Evolutionary conservation across 2,888 invertebrate species (phyloP), one percentile per base, ranked within the genome.

Genomic region (Caenorhabditis sp.): DNA sequence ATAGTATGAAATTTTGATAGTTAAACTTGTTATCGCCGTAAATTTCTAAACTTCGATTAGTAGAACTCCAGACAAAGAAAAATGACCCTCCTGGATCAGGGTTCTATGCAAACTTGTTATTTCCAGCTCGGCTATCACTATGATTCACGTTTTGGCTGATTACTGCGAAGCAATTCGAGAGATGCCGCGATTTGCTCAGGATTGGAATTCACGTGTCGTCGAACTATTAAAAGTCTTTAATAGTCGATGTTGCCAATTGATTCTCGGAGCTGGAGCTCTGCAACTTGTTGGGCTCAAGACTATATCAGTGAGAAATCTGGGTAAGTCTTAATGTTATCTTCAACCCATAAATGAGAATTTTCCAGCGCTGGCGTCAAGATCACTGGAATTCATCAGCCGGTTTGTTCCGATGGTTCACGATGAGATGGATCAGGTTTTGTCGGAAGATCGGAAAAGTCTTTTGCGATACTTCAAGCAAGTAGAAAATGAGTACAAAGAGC

Each of bases 231-330:
- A 90, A 88, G 87, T 87, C 63, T 91, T 91, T 84, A 91, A 78
- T 63, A 81, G 82, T 64, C 87, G 90, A 66, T 89, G 90, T 1
- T 96, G 95, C 89, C 96, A 97, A 88, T 91, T 99, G 82, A 94
- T 99, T 64, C 91, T 99, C 65, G 97, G 97, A 54, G 97, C 97
- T 52, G 97, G 97, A 54, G 97, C 99, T 7, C 92, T 97, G 87
- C 93, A 94, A 87, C 93, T 95, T 77, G 95, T 95, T 49, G 97
- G 97, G 0, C 84, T 90, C 57, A 90, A 89, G 80, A 95, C 94
- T 27, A 96, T 96, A 78, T 95, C 96, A 4, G 95, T 94, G 84
- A 93, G 94, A 43, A 96, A 97, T 90, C 90, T 99, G 84, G 95
- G 90, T 90, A 49, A 27, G 53, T 53, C 10, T 23, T 25, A n/a